Percentiles rank a stretch among this genome's conserved stretches.
phyloP scores from a whole-genome alignment of 2,888 invertebrate genomes.

The Ormyrus rosae region DNA sequence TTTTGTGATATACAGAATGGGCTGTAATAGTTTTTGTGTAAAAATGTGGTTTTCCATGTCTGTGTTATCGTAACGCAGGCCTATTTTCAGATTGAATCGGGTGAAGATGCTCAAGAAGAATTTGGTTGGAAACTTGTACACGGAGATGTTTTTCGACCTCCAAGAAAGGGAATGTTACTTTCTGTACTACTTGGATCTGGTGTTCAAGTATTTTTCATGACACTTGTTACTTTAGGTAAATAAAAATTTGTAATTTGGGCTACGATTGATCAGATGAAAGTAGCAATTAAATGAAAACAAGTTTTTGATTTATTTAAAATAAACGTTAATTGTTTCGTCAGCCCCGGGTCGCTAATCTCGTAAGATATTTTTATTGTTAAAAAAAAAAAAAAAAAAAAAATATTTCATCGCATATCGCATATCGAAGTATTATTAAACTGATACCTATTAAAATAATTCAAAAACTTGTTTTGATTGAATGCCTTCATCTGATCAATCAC shows the following conservation, averaged over 20 bases:
- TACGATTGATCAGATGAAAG: too few relatives aligned
- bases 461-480: too few relatives aligned
- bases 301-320: too few relatives aligned
- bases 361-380: too few relatives aligned
- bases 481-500: background rate
- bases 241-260: constrained; percentile 13
- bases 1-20: constrained; percentile 58
- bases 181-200: constrained; percentile 98
- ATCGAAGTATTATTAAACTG: too few relatives aligned
- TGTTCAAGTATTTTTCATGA: constrained; percentile 97
- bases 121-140: constrained; percentile 99
- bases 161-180: constrained; percentile 96
- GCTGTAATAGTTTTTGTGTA: constrained; percentile 55
- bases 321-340: too few relatives aligned
- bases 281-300: too few relatives aligned
- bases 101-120: constrained; percentile 95
- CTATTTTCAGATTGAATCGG: constrained; percentile 83
- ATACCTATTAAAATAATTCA: too few relatives aligned
- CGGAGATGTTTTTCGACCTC: constrained; percentile 98
- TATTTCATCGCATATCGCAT: too few relatives aligned
- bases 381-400: too few relatives aligned
- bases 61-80: constrained; percentile 74
- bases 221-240: constrained; percentile 90
- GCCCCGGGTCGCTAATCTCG: too few relatives aligned
- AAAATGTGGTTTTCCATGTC: constrained; percentile 61